Percentiles rank a stretch among this genome's conserved stretches.
phyloP scores from a whole-genome alignment of 2,797 vertebrate genomes.

The Allenopithecus nigroviridis region DNA sequence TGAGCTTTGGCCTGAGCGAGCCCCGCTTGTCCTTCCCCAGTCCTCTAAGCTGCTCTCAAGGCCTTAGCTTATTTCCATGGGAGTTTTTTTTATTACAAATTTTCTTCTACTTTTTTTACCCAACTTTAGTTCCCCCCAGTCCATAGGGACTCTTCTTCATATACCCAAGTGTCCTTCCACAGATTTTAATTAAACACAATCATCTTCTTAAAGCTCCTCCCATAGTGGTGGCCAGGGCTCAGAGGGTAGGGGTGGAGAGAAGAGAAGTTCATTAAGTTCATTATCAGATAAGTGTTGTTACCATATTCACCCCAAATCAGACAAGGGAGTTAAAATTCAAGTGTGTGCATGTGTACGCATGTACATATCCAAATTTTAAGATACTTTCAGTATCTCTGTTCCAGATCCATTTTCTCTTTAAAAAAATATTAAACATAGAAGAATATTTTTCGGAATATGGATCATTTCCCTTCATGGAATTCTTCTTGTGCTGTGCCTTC shows the following conservation, averaged over 20 bases:
- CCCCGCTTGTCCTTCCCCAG: background rate
- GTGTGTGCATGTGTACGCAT: background rate
- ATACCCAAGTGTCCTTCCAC: background rate
- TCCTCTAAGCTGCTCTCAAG: background rate
- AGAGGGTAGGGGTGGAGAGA: background rate
- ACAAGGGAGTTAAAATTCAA: background rate
- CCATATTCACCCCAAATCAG: background rate
- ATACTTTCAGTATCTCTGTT: background rate
- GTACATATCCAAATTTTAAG: background rate
- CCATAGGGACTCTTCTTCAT: background rate
- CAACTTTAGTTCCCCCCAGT: background rate
- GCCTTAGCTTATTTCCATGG: background rate
- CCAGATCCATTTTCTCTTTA: background rate
- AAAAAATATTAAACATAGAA: background rate
- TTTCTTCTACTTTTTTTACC: slow-evolving; percentile 10
- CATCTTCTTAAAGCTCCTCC: background rate
- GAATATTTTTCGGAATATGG: background rate
- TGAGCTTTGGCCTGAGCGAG: background rate
- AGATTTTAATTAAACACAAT: background rate
- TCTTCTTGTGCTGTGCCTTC: background rate
- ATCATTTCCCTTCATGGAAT: background rate
- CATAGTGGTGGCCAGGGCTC: background rate
- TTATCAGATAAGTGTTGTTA: background rate
- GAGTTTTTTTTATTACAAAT: background rate
- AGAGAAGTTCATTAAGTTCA: background rate